Base-by-base conservation (phyloP, 2,888 invertebrate genomes). In the Drosophila ezoana region DNA sequence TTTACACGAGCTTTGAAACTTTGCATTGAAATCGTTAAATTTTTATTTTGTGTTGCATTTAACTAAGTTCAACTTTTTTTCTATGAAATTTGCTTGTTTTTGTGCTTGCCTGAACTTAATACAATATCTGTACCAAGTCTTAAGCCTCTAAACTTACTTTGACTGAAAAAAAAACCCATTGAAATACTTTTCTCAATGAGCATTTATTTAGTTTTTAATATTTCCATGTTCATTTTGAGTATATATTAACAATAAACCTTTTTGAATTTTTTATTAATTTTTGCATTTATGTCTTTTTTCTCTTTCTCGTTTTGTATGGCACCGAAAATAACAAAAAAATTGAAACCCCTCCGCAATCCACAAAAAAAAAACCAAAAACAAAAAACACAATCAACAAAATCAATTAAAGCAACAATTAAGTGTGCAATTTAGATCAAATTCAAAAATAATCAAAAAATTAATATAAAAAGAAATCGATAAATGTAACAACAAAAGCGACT, bases 301-400 rank as follows among this genome's bases (percentile, higher is more conserved):
- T 74, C 62, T 69, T 64, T 74, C 68, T 82, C 66, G 63, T 81
- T 62, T 72, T 76, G 65, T 81, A 81, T 76, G 75, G 48, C 37
- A 51, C 23, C 56, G 48, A 58, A 57, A 63, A 28, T 28, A 8
- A 2, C 6, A 1, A 32, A 5, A 20, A n/a, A 49, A 40, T 47
- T 48, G 16, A 48, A 28, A 63, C 51, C 56, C 57, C 58, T 53
- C 49, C 44, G 51, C 47, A 67, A 58, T 41, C 38, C 54, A 59
- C 41, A 44, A 82, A 58, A 32, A 20, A 14, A 51, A 20, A 20
- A 20, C n/a, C n/a, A n/a, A n/a, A n/a, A n/a, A n/a, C n/a, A 20
- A 20, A 2, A 20, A 20, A 4, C 4, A 20, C 20, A 4, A 20
- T 4, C 20, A 20, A 49, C 32, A 53, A 48, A 59, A 67, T 61